phyloP scores from a whole-genome alignment of 2,113 vertebrate genomes.

The Meriones unguiculatus region DNA sequence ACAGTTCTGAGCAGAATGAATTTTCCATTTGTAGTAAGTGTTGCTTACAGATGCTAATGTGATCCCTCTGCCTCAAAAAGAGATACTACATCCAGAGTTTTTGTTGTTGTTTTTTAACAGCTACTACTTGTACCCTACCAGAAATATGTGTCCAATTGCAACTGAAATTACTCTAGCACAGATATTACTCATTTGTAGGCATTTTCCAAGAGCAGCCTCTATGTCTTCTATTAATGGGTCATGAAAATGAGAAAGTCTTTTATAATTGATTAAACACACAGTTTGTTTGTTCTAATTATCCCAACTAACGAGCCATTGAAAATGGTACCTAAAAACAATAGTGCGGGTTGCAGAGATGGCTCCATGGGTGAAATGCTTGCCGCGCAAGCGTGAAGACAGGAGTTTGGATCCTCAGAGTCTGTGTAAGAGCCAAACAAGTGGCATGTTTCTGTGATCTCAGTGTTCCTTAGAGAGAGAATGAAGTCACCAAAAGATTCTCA shows the following conservation, averaged over 20 bases:
- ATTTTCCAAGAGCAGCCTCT: neutral
- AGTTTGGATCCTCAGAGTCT: neutral
- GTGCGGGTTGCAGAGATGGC: neutral
- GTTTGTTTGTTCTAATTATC: conserved; percentile 17
- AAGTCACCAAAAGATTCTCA: no score
- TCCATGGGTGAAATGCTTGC: neutral
- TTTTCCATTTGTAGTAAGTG: neutral
- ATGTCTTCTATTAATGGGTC: neutral
- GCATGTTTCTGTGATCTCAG: neutral
- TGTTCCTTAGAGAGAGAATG: no score
- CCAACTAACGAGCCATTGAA: neutral
- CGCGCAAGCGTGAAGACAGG: accelerated
- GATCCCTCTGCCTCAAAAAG: neutral
- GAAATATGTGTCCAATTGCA: neutral
- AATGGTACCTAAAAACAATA: neutral
- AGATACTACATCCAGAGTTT: neutral
- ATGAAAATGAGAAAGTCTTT: neutral
- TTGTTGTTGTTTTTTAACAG: neutral
- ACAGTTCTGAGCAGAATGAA: neutral
- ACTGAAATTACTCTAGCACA: neutral
- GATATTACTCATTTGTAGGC: neutral
- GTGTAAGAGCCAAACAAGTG: neutral
- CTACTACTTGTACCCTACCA: neutral
- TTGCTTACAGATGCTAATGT: neutral
- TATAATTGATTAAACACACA: neutral